Conservation (phyloP, 2,888 invertebrate genomes). For the Patella caerulea region DNA sequence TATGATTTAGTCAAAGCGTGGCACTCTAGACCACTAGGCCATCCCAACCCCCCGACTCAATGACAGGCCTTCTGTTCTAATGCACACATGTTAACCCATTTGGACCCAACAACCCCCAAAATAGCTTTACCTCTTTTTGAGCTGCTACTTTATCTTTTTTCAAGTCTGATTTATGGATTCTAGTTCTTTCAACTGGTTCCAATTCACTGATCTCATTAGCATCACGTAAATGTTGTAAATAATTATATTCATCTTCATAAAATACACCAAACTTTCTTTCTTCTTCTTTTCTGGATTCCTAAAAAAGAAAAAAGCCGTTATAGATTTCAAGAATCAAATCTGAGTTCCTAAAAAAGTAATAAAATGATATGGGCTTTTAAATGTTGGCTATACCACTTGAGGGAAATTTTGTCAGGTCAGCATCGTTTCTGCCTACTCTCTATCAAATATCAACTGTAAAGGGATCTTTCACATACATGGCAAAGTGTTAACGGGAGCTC, state of each 20-base stretch:
- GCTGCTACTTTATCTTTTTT: constrained; percentile 32
- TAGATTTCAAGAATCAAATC: too few relatives aligned
- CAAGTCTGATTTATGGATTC: constrained; percentile 7
- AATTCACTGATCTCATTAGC: constrained; percentile 49
- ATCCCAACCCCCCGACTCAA: too few relatives aligned
- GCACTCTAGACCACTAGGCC: too few relatives aligned
- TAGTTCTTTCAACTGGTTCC: constrained; percentile 31
- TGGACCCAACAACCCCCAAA: neutral
- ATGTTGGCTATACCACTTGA: too few relatives aligned
- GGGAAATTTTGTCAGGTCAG: too few relatives aligned
- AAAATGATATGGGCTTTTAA: too few relatives aligned
- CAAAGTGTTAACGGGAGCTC: too few relatives aligned
- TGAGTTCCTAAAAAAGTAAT: too few relatives aligned
- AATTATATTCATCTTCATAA: constrained; percentile 96
- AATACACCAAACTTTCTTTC: constrained; percentile 90
- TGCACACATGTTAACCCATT: neutral
- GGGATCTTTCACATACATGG: too few relatives aligned
- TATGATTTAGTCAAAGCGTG: too few relatives aligned
- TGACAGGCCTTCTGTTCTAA: neutral
- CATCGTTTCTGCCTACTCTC: too few relatives aligned
- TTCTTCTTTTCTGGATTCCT: constrained; percentile 59
- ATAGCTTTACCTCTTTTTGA: constrained; percentile 30
- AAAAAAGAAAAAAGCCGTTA: constrained; percentile 13
- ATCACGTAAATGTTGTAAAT: constrained; percentile 87
- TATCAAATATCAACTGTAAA: too few relatives aligned